These are phyloP conservation scores for Cephus rjabovi DNA, from an alignment of 2,888 invertebrate genomes.

Conservation along the genomic window DNA sequence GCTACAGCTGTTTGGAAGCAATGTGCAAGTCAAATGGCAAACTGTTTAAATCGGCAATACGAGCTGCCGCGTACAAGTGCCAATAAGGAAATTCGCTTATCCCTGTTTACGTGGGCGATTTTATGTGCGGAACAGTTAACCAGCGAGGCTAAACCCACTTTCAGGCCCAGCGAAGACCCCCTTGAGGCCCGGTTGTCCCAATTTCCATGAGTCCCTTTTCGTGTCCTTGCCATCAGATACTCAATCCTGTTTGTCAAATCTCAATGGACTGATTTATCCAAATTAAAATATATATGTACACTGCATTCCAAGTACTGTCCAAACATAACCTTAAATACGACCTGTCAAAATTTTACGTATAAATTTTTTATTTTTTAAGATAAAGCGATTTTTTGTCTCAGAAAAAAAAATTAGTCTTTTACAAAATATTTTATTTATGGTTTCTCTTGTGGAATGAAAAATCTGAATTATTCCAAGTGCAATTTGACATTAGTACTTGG, in stretches of 20 bases:
- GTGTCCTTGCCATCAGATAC: not conserved
- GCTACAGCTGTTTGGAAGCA: not conserved
- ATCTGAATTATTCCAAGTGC: no score
- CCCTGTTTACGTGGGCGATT: conserved; percentile 15
- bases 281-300: no score
- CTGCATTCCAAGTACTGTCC: no score
- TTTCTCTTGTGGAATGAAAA: no score
- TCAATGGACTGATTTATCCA: no score
- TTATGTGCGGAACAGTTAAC: conserved; percentile 34
- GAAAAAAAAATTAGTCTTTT: no score
- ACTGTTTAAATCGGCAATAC: not conserved
- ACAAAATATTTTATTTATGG: no score
- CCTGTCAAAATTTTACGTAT: not conserved
- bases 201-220: not conserved
- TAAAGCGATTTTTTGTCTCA: not conserved
- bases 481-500: no score
- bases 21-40: not conserved
- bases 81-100: not conserved
- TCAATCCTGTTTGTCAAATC: not conserved
- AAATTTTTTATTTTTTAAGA: not conserved
- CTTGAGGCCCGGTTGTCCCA: not conserved
- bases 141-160: conserved; percentile 7
- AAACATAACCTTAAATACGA: no score
- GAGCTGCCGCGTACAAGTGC: not conserved
- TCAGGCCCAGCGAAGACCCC: not conserved